phyloP scores from a whole-genome alignment of 1,140 invertebrate species.

The Mercenaria mercenaria region DNA sequence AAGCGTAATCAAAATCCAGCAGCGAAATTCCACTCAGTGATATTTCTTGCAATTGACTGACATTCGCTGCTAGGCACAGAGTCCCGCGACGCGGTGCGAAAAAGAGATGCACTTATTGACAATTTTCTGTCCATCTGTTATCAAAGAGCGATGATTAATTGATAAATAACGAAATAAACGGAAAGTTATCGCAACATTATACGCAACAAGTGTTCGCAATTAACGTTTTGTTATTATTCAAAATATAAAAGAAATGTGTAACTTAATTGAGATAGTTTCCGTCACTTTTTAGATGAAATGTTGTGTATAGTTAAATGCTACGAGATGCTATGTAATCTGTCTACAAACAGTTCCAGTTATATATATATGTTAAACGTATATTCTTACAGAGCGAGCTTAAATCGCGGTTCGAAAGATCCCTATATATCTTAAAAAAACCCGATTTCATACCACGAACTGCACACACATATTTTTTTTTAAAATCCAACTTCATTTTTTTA shows the following conservation, averaged over 20 bases:
- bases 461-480: no score
- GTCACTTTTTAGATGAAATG: no score
- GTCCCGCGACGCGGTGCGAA: background rate
- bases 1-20: background rate
- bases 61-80: background rate
- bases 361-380: no score
- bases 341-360: no score
- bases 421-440: no score
- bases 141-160: slow-evolving; percentile 7
- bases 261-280: no score
- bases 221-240: slow-evolving; percentile 14
- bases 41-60: background rate
- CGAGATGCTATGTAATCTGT: no score
- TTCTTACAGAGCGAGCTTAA: no score
- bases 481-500: no score
- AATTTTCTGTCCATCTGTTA: slow-evolving; percentile 17
- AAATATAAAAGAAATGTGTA: background rate
- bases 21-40: background rate
- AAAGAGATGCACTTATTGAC: slow-evolving; percentile 29
- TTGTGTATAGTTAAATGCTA: no score
- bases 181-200: background rate
- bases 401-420: no score
- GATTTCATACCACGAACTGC: no score
- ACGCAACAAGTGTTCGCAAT: background rate
- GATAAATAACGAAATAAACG: slow-evolving; percentile 2